Evolutionary conservation across 1,140 invertebrate genomes (phyloP).

Genomic region (Hycleus phaleratus): DNA sequence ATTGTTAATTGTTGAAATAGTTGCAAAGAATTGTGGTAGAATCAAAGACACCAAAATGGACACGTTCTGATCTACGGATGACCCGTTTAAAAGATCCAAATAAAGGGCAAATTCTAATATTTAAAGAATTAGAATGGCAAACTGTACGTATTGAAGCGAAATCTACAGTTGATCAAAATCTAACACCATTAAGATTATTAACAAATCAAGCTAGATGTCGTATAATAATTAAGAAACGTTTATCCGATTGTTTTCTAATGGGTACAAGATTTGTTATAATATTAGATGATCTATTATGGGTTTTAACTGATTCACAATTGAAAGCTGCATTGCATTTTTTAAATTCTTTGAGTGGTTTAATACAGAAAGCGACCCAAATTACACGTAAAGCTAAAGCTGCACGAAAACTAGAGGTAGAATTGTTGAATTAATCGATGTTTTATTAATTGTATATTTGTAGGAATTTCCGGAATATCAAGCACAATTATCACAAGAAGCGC

Average conservation of each 20-base stretch:
- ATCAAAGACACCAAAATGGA: slow-evolving; percentile 87
- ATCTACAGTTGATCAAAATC: slow-evolving; percentile 67
- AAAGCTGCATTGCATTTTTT: slow-evolving; percentile 91
- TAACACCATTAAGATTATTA: slow-evolving; percentile 85
- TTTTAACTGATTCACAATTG: slow-evolving; percentile 92
- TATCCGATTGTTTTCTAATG: slow-evolving; percentile 86
- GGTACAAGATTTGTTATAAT: slow-evolving; percentile 87
- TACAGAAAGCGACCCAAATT: slow-evolving; percentile 73
- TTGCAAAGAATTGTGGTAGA: slow-evolving; percentile 87
- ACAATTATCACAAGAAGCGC: slow-evolving; percentile 59
- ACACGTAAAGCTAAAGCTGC: slow-evolving; percentile 82
- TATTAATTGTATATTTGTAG: slow-evolving; percentile 36
- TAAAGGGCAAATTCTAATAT: slow-evolving; percentile 85
- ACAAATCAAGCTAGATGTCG: slow-evolving; percentile 92
- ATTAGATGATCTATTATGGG: slow-evolving; percentile 96
- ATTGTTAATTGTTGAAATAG: slow-evolving; percentile 43
- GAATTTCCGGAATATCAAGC: slow-evolving; percentile 73
- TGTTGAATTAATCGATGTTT: too few species aligned
- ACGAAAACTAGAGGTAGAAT: slow-evolving; percentile 73
- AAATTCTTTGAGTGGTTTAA: slow-evolving; percentile 79
- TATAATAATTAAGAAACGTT: slow-evolving; percentile 92
- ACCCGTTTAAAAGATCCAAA: slow-evolving; percentile 86
- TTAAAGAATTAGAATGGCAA: slow-evolving; percentile 98
- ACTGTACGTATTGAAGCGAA: slow-evolving; percentile 89
- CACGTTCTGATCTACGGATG: slow-evolving; percentile 70